Evolutionary conservation across 1,140 invertebrate genomes (phyloP), one percentile per base, ranked within the genome.

Genomic region (Sycophila sp.): DNA sequence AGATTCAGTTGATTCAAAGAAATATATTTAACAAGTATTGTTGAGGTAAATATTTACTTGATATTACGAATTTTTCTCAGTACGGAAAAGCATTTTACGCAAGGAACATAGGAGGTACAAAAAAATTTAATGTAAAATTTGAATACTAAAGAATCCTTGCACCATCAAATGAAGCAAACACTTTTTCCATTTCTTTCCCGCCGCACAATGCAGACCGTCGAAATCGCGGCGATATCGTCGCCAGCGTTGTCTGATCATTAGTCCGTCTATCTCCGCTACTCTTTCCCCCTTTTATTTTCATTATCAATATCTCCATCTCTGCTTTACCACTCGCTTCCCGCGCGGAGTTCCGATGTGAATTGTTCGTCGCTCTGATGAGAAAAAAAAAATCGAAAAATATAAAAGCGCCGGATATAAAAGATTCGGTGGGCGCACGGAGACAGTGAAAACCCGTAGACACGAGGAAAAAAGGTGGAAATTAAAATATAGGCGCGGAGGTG

Each of bases 381-480:
- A 63, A 63, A 34, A 45, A 17, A 56, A 47, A 32, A 59, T 59
- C 36, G 56, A 42, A 63, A 63, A 47, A 47, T 32, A 63, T 42
- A 42, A 45, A 17, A 30, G 30, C 15, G 19, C 47, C 8, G 47
- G 17, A 51, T 51, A 51, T 24, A 51, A 51, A 51, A 26, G 24
- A 5, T n/a, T 51, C 47, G 4, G 22, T 24, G 30, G 28, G 34
- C 11, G 53, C 10, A 7, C 17, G 7, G 19, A 32, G 28, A 28
- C 5, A 58, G 38, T 2, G 17, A 28, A 28, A 19, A 47, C 13
- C 26, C 40, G 26, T 28, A 45, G 59, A 63, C 58, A 28, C 17
- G 58, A n/a, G n/a, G n/a, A 24, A 60, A 60, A 60, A 60, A 40
- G 24, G 38, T 28, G n/a, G 58, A 42, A 60, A 60, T 60, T 60